phyloP scores from a whole-genome alignment of 2,888 invertebrate genomes.

The Chymomyza fuscimana region DNA sequence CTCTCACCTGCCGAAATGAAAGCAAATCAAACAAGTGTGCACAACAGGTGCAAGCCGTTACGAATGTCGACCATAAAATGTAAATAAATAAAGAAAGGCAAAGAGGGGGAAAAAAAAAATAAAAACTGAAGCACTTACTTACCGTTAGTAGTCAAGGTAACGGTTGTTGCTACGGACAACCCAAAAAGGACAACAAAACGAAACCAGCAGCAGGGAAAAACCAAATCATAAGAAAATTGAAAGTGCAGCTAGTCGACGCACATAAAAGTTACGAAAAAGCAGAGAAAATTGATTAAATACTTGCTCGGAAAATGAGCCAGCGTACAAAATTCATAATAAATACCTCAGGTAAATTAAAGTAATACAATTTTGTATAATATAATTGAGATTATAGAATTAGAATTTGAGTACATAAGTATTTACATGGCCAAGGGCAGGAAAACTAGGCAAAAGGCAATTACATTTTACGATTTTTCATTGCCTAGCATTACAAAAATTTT shows the following conservation, averaged over 20 bases:
- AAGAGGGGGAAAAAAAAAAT: conserved; percentile 11
- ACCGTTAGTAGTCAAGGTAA: conserved; percentile 37
- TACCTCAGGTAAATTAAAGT: conserved; percentile 77
- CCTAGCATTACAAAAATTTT: not conserved
- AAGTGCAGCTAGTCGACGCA: conserved; percentile 46
- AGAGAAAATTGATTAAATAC: conserved; percentile 10
- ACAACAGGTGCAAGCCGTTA: conserved; percentile 61
- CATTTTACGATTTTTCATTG: conserved; percentile 5
- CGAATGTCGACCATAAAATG: not conserved
- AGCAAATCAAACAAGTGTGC: not conserved
- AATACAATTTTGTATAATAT: not conserved
- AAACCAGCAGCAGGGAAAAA: conserved; percentile 40
- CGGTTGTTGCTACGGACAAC: conserved; percentile 52
- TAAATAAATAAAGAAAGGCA: conserved; percentile 20
- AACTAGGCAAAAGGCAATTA: not conserved
- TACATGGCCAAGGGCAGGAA: not conserved
- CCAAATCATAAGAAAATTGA: conserved; percentile 59
- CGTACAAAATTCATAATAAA: conserved; percentile 79
- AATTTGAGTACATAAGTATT: not conserved
- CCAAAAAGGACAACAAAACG: conserved; percentile 48
- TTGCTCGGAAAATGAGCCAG: conserved; percentile 49
- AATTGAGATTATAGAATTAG: not conserved
- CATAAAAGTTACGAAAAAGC: conserved; percentile 5
- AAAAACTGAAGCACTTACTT: conserved; percentile 35
- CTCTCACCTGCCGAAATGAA: not conserved